phyloP scores from a whole-genome alignment of 2,797 vertebrate genomes.

The Bucorvus abyssinicus region DNA sequence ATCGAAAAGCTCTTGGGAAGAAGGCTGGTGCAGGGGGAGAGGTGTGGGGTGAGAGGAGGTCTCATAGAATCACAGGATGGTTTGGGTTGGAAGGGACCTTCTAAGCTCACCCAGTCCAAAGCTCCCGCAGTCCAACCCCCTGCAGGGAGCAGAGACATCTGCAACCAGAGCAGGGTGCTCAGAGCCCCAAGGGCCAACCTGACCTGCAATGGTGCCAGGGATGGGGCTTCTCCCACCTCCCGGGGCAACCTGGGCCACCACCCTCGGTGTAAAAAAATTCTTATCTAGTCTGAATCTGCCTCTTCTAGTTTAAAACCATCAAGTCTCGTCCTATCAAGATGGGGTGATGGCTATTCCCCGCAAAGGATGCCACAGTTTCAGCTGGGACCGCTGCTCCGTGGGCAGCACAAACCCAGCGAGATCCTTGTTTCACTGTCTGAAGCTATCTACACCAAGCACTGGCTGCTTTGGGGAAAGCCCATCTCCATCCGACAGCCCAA shows the following conservation, averaged over 20 bases:
- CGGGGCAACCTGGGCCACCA: neutral
- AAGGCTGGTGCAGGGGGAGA: accelerated
- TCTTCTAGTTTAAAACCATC: neutral
- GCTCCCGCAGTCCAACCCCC: neutral
- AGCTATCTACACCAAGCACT: neutral
- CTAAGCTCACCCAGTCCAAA: accelerated
- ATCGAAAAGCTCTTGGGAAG: neutral
- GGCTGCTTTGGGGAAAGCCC: neutral
- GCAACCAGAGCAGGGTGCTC: accelerated
- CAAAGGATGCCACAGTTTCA: neutral
- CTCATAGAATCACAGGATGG: neutral
- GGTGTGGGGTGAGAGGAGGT: neutral
- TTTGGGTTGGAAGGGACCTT: neutral
- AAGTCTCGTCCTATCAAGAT: neutral
- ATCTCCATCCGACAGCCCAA: neutral
- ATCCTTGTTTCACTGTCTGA: neutral
- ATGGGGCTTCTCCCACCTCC: neutral
- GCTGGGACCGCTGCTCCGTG: neutral
- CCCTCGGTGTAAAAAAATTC: accelerated
- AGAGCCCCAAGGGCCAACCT: accelerated
- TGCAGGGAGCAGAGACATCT: neutral
- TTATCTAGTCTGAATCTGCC: accelerated
- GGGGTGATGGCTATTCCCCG: neutral
- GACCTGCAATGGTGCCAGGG: neutral
- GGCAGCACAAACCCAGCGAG: neutral